These are phyloP conservation scores for Chloroceryle aenea DNA, from an alignment of 2,113 vertebrate species.

Conservation along the genomic window DNA sequence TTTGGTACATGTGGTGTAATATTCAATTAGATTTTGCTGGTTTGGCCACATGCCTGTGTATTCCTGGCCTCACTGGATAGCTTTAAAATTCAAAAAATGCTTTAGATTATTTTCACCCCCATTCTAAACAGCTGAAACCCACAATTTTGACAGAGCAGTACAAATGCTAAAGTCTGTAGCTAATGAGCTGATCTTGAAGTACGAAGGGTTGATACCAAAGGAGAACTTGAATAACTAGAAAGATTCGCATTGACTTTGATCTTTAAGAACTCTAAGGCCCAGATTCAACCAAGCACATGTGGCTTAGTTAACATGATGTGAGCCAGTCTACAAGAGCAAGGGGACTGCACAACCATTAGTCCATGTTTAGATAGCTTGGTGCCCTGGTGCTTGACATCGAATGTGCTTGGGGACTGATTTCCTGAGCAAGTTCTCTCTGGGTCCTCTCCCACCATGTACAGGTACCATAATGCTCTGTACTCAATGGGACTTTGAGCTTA, in stretches of 20 bases:
- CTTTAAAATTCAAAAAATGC: not conserved
- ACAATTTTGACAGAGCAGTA: not conserved
- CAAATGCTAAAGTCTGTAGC: not conserved
- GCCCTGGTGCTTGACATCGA: not conserved
- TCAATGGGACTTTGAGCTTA: not conserved
- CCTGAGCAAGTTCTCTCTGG: not conserved
- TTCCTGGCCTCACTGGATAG: not conserved
- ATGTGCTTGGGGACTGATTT: not conserved
- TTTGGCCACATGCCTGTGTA: slow-evolving; percentile 3
- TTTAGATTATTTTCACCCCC: not conserved
- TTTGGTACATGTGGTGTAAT: not conserved
- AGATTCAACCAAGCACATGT: not conserved
- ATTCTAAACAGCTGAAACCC: not conserved
- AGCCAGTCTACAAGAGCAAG: not conserved
- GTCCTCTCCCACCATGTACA: not conserved
- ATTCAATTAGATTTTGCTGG: slow-evolving; percentile 13
- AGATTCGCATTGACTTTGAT: not conserved
- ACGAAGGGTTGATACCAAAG: not conserved
- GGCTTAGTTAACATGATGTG: not conserved
- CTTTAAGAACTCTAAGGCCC: not conserved
- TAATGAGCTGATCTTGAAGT: not conserved
- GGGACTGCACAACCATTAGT: not conserved
- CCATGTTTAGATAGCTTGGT: not conserved
- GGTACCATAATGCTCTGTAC: fast-evolving
- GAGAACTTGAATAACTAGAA: not conserved